Evolutionary conservation across 2,888 invertebrate genomes (phyloP).

Genomic region (Lepidocyrtinus sp.): DNA sequence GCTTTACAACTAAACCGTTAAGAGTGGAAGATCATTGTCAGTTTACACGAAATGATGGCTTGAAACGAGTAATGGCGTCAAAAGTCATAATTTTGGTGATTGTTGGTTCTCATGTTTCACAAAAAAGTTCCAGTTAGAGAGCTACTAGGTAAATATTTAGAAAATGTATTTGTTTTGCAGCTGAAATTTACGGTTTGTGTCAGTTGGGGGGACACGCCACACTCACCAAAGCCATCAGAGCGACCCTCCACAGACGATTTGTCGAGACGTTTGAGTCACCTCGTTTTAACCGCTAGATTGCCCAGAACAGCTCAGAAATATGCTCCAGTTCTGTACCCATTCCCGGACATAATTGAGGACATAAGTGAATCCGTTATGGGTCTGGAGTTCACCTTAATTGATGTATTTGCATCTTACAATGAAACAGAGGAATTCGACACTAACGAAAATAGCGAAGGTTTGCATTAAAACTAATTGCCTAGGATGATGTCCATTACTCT

Average conservation of each 20-base stretch:
- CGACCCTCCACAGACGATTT: conserved; percentile 40
- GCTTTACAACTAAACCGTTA: no score
- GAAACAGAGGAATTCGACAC: conserved; percentile 35
- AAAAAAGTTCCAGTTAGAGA: no score
- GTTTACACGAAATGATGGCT: no score
- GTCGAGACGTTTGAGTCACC: conserved; percentile 30
- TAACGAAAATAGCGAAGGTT: conserved; percentile 36
- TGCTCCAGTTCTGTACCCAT: conserved; percentile 54
- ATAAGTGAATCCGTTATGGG: conserved; percentile 48
- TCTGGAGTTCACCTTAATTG: conserved; percentile 49
- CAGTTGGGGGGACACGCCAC: conserved; percentile 57
- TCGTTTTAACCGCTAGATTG: conserved; percentile 36
- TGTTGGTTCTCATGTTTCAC: no score
- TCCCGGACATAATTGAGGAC: conserved; percentile 62
- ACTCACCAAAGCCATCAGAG: conserved; percentile 24
- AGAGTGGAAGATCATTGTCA: no score
- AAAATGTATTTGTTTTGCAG: no score
- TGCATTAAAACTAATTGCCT: no score
- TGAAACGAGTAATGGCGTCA: no score
- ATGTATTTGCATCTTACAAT: conserved; percentile 29
- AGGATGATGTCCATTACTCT: no score
- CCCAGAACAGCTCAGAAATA: conserved; percentile 45
- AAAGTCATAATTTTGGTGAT: no score
- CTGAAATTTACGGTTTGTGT: conserved; percentile 64
- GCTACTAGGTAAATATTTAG: no score